Evolutionary conservation across 2,888 invertebrate species (phyloP).

Genomic region (Trichopoda pennipes): DNA sequence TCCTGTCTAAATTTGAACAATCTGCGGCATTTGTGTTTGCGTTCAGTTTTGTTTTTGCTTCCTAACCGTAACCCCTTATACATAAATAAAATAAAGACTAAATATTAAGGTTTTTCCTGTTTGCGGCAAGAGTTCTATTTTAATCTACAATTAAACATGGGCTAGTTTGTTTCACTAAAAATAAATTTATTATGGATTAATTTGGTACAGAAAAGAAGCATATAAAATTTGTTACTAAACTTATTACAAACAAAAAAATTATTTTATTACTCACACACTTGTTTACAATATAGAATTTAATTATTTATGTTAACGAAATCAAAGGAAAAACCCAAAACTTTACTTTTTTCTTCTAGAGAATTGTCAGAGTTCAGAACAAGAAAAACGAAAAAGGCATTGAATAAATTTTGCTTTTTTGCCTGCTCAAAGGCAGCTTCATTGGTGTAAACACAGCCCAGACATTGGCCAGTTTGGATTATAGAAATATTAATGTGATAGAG

Average conservation of each 20-base stretch:
- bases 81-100: no score
- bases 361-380: slow-evolving; percentile 33
- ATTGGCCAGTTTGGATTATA: slow-evolving; percentile 35
- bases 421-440: slow-evolving; percentile 25
- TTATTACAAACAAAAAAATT: neutral
- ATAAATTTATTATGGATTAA: no score
- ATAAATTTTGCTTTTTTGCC: slow-evolving; percentile 17
- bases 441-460: slow-evolving; percentile 42
- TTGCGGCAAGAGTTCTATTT: no score
- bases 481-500: slow-evolving; percentile 51
- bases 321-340: slow-evolving; percentile 36
- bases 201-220: no score
- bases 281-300: neutral
- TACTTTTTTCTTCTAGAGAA: slow-evolving; percentile 10
- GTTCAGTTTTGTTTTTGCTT: no score
- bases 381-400: slow-evolving; percentile 42
- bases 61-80: no score
- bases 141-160: no score
- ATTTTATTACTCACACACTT: neutral
- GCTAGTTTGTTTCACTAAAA: no score
- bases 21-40: no score
- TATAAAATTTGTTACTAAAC: neutral
- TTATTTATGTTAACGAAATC: slow-evolving; percentile 22
- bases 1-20: no score
- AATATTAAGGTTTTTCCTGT: no score